Evolutionary conservation across 2,113 vertebrate species (phyloP).

Genomic region (Cynoglossus semilaevis): DNA sequence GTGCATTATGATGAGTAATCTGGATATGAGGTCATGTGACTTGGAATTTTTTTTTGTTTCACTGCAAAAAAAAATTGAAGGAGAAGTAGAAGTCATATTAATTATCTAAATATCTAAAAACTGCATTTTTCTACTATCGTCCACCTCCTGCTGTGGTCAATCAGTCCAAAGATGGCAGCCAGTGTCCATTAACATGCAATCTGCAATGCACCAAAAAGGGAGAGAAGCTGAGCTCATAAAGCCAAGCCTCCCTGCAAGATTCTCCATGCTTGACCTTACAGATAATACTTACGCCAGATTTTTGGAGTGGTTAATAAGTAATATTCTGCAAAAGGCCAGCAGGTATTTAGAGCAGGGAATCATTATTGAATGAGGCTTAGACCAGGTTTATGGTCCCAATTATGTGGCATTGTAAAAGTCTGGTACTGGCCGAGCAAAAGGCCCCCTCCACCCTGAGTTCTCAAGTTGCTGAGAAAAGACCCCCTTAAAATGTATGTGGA

Average conservation of each 20-base stretch:
- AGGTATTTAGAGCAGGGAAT: constrained; percentile 71
- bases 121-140: neutral
- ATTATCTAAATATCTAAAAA: neutral
- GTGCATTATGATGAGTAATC: neutral
- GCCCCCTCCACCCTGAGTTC: constrained; percentile 54
- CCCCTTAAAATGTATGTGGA: constrained; percentile 58
- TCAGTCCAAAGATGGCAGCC: constrained; percentile 40
- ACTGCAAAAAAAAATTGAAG: neutral
- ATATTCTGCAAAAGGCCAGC: constrained; percentile 75
- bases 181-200: constrained; percentile 64
- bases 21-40: neutral
- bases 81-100: neutral
- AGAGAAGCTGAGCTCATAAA: constrained; percentile 68
- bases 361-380: constrained; percentile 70
- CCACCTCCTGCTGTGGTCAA: constrained; percentile 26
- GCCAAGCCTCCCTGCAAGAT: constrained; percentile 64
- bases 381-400: constrained; percentile 74
- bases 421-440: constrained; percentile 58
- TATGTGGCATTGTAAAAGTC: constrained; percentile 67
- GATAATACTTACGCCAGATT: constrained; percentile 72
- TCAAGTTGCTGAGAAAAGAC: constrained; percentile 50
- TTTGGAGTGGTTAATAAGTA: constrained; percentile 73
- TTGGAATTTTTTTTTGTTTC: neutral
- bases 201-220: constrained; percentile 57
- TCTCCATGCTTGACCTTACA: constrained; percentile 76